These are phyloP conservation scores for Acanthoscelides obtectus DNA, from an alignment of 2,888 invertebrate species.

Conservation along the genomic window DNA sequence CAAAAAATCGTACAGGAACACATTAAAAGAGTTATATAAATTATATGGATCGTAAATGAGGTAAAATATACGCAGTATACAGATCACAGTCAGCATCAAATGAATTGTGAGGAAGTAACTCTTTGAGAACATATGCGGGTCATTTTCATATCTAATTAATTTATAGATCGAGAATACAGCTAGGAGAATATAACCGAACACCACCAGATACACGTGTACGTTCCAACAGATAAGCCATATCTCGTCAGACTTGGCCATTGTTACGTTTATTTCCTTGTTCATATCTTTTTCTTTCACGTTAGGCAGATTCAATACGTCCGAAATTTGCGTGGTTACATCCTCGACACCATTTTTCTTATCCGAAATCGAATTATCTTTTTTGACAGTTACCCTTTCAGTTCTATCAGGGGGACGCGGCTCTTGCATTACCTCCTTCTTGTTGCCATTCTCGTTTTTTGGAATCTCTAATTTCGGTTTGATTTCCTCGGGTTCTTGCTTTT, in stretches of 20 bases:
- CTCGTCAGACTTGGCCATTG: conserved; percentile 43
- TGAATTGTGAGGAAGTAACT: conserved; percentile 86
- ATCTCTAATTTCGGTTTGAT: conserved; percentile 18
- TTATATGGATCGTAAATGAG: conserved; percentile 91
- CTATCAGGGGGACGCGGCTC: conserved; percentile 32
- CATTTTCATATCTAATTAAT: conserved; percentile 79
- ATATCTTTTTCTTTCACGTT: conserved; percentile 51
- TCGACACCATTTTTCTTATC: conserved; percentile 27
- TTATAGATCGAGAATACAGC: conserved; percentile 83
- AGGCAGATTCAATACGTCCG: conserved; percentile 55
- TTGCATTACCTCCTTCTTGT: conserved; percentile 27
- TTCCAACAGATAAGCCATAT: conserved; percentile 88
- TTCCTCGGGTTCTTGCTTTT: conserved; percentile 27
- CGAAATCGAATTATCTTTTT: conserved; percentile 32
- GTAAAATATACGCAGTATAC: conserved; percentile 78
- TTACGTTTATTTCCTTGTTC: conserved; percentile 33
- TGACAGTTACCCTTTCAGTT: conserved; percentile 41
- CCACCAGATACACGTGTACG: conserved; percentile 83
- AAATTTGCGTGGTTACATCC: conserved; percentile 43
- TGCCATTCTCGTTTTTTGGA: conserved; percentile 25
- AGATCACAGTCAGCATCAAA: conserved; percentile 75
- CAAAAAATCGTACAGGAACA: conserved; percentile 74
- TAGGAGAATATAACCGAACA: conserved; percentile 77
- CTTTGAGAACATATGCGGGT: conserved; percentile 80
- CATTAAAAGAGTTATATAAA: conserved; percentile 72